Base-by-base conservation (phyloP, 2,888 invertebrate species). In the Bhutanitis thaidina region DNA sequence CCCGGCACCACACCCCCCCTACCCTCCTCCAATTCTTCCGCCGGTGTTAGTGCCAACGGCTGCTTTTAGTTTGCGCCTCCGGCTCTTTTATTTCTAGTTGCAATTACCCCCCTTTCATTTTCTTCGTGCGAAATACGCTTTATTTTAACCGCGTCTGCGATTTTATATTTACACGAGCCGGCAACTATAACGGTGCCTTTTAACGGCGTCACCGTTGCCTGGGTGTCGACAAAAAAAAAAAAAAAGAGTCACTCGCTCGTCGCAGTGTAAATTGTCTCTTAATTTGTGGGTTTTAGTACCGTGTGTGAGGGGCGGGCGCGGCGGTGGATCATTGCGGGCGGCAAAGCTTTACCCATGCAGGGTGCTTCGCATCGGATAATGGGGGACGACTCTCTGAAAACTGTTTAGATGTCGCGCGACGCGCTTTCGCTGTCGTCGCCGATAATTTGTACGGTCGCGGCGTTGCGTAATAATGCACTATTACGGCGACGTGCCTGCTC, bases 81-180 rank as follows among this genome's bases (percentile, higher is more conserved):
- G 60, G 67, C 69, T 69, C 77, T 78, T 82, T 74, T 78, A n/a
- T 82, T 74, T 77, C 77, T 79, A 68, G 69, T 74, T 74, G 75
- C 80, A 79, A 83, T 84, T 83, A 81, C 80, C 80, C n/a, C n/a
- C 74, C 75, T 77, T 80, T 81, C 74, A 75, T 70, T 72, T 70
- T 71, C 68, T 71, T 69, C 69, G 70, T 71, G 67, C 71, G 71
- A 65, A n/a, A 65, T 60, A 70, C 65, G 73, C 78, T 78, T 81
- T 83, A 81, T 81, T 80, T 81, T 77, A 79, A 77, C 65, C 71
- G 65, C 69, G 71, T 71, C 69, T 71, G 68, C 68, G 68, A 65
- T 69, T 76, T 67, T 73, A 75, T 68, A 68, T 69, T 63, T 68
- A 58, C 62, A 58, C 65, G 60, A 58, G 66, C 64, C 70, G n/a